phyloP scores from a whole-genome alignment of 2,113 vertebrate genomes.

The Catharus minimus region DNA sequence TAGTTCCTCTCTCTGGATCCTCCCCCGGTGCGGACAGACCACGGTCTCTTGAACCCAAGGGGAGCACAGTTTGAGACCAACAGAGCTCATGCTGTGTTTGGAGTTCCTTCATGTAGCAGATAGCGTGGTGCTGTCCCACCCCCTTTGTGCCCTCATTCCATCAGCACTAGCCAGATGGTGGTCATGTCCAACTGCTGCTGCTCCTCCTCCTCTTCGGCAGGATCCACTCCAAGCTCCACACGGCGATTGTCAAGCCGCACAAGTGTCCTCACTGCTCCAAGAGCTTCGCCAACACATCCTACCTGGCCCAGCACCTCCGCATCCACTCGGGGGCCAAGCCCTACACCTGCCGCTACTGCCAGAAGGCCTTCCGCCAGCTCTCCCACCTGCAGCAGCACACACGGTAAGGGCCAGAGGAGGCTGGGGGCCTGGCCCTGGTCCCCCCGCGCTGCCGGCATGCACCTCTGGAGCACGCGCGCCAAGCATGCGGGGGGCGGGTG shows the following conservation, averaged over 20 bases:
- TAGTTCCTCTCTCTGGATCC: slow-evolving; percentile 70
- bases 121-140: slow-evolving; percentile 69
- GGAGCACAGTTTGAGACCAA: slow-evolving; percentile 26
- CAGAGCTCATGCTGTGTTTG: slow-evolving; percentile 4
- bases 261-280: slow-evolving; percentile 99
- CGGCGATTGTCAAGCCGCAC: slow-evolving; percentile 95
- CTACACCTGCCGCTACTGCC: slow-evolving; percentile 90
- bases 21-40: slow-evolving; percentile 62
- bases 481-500: slow-evolving; percentile 80
- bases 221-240: slow-evolving; percentile 94
- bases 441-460: slow-evolving; percentile 77
- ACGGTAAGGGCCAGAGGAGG: slow-evolving; percentile 90
- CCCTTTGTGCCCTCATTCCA: slow-evolving; percentile 65
- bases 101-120: slow-evolving; percentile 58
- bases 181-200: slow-evolving; percentile 74
- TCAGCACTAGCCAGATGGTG: slow-evolving; percentile 66
- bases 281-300: slow-evolving; percentile 97
- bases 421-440: slow-evolving; percentile 71
- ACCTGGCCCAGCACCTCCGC: slow-evolving; percentile 95
- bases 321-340: slow-evolving; percentile 98
- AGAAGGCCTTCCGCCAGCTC: slow-evolving; percentile 90
- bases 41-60: slow-evolving; percentile 26
- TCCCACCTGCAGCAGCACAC: slow-evolving; percentile 39
- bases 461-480: slow-evolving; percentile 74
- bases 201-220: slow-evolving; percentile 85